Conservation (phyloP, 2,113 vertebrate genomes). For the Pelodiscus sinensis region DNA sequence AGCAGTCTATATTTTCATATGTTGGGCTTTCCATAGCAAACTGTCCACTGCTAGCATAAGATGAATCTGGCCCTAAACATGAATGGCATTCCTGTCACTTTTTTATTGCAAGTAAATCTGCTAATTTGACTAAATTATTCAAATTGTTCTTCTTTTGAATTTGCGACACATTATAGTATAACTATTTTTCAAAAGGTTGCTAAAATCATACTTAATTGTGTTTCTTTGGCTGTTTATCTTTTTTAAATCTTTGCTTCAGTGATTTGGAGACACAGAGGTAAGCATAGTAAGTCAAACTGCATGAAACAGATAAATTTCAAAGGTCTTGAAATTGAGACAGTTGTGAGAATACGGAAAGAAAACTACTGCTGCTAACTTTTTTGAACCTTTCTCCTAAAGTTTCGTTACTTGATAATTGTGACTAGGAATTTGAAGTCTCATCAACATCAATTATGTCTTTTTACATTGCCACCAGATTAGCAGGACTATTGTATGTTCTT, state of each 20-base stretch:
- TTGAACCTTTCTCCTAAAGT: neutral
- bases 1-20: neutral
- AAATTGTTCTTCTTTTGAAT: neutral
- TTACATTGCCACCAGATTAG: neutral
- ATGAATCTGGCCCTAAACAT: neutral
- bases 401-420: neutral
- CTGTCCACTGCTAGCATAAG: neutral
- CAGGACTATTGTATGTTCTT: neutral
- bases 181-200: neutral
- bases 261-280: constrained; percentile 78
- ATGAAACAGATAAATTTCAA: neutral
- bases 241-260: constrained; percentile 66
- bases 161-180: neutral
- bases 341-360: neutral
- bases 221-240: constrained; percentile 58
- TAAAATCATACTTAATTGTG: constrained; percentile 20
- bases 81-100: neutral
- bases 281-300: constrained; percentile 36
- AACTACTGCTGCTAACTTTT: neutral
- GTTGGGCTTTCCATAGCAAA: neutral
- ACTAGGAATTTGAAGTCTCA: neutral
- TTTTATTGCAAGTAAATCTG: neutral
- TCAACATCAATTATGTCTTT: neutral
- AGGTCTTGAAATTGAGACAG: neutral
- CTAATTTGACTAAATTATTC: neutral